These are phyloP conservation scores for Ophonus ardosiacus DNA, from an alignment of 2,888 invertebrate species.

Conservation along the genomic window DNA sequence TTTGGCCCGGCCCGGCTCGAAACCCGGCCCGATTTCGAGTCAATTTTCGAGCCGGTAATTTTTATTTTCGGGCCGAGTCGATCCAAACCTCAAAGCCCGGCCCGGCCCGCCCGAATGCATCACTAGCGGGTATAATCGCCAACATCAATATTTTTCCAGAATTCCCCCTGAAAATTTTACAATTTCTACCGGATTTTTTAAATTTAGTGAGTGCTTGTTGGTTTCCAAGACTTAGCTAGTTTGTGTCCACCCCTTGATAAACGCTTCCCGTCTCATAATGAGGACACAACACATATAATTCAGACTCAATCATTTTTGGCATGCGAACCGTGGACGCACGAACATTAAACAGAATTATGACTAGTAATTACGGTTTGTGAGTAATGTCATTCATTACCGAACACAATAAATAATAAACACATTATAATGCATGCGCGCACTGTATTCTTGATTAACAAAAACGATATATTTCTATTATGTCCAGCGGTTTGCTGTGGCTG, in stretches of 20 bases:
- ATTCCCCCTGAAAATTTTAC: no score
- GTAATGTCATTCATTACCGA: slow-evolving; percentile 75
- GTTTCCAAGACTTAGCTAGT: no score
- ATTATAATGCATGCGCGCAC: slow-evolving; percentile 70
- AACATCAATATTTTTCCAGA: no score
- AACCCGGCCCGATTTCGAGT: no score
- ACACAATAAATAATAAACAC: slow-evolving; percentile 75
- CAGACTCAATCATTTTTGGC: slow-evolving; percentile 74
- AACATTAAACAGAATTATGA: slow-evolving; percentile 75
- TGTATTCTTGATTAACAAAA: slow-evolving; percentile 76
- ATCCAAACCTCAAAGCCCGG: no score
- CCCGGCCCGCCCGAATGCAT: no score
- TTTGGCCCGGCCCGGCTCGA: no score
- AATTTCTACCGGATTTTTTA: neutral
- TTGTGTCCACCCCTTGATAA: slow-evolving; percentile 48
- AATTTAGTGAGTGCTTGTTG: neutral
- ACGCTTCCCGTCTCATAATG: slow-evolving; percentile 62
- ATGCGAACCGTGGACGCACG: slow-evolving; percentile 64
- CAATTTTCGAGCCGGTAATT: no score
- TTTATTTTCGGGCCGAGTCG: no score
- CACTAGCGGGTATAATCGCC: no score
- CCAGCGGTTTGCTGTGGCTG: slow-evolving; percentile 39
- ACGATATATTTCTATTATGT: slow-evolving; percentile 75
- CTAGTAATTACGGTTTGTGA: slow-evolving; percentile 75
- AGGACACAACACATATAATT: slow-evolving; percentile 66